Percentiles rank a stretch among this genome's conserved stretches.
Conservation (phyloP, 2,797 vertebrate species). For the Bradypus variegatus region DNA sequence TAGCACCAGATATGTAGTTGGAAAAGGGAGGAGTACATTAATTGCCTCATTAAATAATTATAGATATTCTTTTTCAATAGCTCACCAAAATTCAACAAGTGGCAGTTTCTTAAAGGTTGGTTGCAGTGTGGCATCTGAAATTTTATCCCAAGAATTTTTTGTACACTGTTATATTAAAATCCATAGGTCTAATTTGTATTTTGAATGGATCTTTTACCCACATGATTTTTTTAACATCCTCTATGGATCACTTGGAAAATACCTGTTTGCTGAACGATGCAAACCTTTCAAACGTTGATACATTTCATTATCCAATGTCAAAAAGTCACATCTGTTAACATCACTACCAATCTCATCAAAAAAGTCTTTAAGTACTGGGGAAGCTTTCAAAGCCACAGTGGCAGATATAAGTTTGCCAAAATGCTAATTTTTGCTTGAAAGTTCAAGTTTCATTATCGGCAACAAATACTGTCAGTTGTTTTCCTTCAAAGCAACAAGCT, state of each 20-base stretch:
- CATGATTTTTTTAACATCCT: neutral
- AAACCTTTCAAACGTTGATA: neutral
- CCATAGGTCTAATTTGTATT: neutral
- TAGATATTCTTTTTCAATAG: neutral
- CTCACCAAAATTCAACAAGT: neutral
- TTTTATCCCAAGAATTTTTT: neutral
- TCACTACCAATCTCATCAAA: neutral
- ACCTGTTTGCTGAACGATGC: neutral
- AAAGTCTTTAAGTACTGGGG: too few species aligned
- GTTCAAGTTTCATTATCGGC: neutral
- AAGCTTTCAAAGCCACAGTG: neutral
- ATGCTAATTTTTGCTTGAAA: neutral
- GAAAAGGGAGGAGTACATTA: neutral
- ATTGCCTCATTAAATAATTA: neutral
- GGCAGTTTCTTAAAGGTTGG: neutral
- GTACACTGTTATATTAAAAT: neutral
- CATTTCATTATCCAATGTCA: neutral
- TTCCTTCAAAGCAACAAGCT: neutral
- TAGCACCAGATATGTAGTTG: neutral
- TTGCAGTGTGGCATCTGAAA: neutral
- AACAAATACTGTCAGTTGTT: neutral
- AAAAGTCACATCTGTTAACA: neutral
- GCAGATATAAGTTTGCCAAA: neutral
- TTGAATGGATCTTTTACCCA: neutral
- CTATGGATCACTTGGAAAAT: neutral